A percentile compares a stretch with the other conserved stretches of the same genome.
These are phyloP conservation scores for Perdita meconis DNA, from an alignment of 2,888 invertebrate genomes.

Conservation along the genomic window DNA sequence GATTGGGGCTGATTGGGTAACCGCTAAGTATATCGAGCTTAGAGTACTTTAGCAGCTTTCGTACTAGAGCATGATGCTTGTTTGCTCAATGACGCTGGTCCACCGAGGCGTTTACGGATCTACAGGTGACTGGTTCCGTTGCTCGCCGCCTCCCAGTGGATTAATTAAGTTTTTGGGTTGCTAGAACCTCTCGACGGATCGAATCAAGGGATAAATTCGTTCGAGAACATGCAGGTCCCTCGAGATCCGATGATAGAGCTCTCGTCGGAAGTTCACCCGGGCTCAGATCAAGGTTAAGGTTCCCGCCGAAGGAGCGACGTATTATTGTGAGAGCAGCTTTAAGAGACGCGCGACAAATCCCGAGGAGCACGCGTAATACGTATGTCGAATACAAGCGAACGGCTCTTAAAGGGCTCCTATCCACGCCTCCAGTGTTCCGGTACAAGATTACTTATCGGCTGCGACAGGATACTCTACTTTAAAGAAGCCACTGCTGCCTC, in stretches of 20 bases:
- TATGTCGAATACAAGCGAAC: slow-evolving; percentile 61
- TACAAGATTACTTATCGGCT: slow-evolving; percentile 77
- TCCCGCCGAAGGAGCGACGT: slow-evolving; percentile 4
- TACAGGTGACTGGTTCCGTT: slow-evolving; percentile 49
- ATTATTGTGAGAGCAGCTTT: slow-evolving; percentile 39
- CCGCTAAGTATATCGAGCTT: slow-evolving; percentile 76
- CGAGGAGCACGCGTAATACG: slow-evolving; percentile 63
- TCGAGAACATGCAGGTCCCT: too few species aligned
- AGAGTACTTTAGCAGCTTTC: slow-evolving; percentile 71
- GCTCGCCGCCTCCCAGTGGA: slow-evolving; percentile 5
- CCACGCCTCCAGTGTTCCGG: slow-evolving; percentile 72
- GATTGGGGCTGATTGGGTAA: slow-evolving; percentile 75
- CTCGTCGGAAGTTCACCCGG: background rate
- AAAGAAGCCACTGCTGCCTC: slow-evolving; percentile 60
- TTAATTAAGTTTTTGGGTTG: slow-evolving; percentile 37
- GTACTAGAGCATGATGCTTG: slow-evolving; percentile 66
- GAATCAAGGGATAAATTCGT: too few species aligned
- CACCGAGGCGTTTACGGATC: slow-evolving; percentile 53
- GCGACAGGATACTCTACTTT: slow-evolving; percentile 76
- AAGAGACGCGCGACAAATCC: slow-evolving; percentile 61
- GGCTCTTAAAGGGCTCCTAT: slow-evolving; percentile 69
- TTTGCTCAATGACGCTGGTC: slow-evolving; percentile 64
- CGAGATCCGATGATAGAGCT: too few species aligned
- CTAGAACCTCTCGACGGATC: background rate
- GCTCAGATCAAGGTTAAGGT: slow-evolving; percentile 11